Conservation (phyloP, 2,797 vertebrate genomes). For the Glossophaga mutica region DNA sequence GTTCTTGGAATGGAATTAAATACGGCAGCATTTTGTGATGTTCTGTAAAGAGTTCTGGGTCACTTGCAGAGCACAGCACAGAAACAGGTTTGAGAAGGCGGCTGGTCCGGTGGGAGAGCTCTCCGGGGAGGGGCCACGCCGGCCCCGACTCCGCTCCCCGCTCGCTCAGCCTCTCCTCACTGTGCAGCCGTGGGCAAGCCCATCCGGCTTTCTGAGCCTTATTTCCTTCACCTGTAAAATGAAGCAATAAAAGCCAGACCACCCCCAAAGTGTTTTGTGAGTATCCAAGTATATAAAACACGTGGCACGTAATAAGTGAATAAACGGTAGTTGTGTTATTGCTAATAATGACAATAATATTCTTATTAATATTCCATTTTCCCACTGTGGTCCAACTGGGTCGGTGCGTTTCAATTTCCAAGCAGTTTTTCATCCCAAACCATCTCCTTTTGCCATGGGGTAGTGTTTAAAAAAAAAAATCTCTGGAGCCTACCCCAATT, state of each 20-base stretch:
- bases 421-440: not conserved
- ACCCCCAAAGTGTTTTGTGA: not conserved
- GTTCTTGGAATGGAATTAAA: not conserved
- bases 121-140: not conserved
- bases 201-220: not conserved
- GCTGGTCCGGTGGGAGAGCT: not conserved
- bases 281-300: not conserved
- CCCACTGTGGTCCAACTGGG: not conserved
- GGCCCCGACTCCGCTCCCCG: not conserved
- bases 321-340: not conserved
- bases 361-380: not conserved
- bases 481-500: conserved; percentile 62
- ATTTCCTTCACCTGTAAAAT: not conserved
- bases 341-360: not conserved
- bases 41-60: not conserved
- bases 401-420: not conserved
- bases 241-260: not conserved
- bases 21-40: not conserved
- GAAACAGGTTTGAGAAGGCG: not conserved
- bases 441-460: conserved; percentile 30
- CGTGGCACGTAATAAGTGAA: not conserved
- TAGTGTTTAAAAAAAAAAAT: conserved; percentile 9
- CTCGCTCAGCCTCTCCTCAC: not conserved
- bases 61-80: not conserved
- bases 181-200: not conserved